phyloP scores from a whole-genome alignment of 2,888 invertebrate genomes.

The Eristalis pertinax region DNA sequence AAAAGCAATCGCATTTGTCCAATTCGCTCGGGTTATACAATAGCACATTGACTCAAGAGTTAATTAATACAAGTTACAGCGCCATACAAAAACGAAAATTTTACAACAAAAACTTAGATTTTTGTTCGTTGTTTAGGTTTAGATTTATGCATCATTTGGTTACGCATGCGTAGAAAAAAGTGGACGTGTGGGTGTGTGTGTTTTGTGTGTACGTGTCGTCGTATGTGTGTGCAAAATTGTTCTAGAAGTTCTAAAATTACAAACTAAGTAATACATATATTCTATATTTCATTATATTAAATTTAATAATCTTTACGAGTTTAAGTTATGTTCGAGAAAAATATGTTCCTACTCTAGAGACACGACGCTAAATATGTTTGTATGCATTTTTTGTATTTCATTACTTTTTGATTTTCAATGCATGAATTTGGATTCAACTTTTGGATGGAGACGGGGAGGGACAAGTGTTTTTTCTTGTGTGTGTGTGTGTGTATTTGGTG shows the following conservation, averaged over 20 bases:
- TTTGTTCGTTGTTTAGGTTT: conserved; percentile 64
- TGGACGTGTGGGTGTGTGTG: too few relatives aligned
- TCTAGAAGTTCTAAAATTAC: conserved; percentile 65
- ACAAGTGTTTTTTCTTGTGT: conserved; percentile 8
- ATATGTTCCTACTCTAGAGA: conserved; percentile 24
- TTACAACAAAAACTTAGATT: conserved; percentile 55
- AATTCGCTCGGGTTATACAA: conserved; percentile 24
- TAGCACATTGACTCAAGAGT: conserved; percentile 51
- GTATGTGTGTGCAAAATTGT: conserved; percentile 45
- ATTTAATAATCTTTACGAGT: conserved; percentile 53
- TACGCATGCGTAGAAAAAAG: conserved; percentile 52
- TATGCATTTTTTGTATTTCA: conserved; percentile 17
- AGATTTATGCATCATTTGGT: conserved; percentile 11
- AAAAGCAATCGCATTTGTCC: conserved; percentile 63
- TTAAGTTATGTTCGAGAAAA: conserved; percentile 47
- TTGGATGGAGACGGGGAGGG: conserved; percentile 61
- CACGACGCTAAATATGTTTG: neutral
- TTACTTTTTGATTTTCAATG: conserved; percentile 7
- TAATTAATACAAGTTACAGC: conserved; percentile 30
- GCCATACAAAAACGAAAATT: conserved; percentile 16
- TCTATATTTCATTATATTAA: conserved; percentile 11
- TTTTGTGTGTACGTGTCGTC: conserved; percentile 49
- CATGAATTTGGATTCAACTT: conserved; percentile 21
- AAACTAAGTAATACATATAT: conserved; percentile 47
- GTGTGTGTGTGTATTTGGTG: neutral